Conservation (phyloP, 1,140 invertebrate genomes). For the Neelides sp. region DNA sequence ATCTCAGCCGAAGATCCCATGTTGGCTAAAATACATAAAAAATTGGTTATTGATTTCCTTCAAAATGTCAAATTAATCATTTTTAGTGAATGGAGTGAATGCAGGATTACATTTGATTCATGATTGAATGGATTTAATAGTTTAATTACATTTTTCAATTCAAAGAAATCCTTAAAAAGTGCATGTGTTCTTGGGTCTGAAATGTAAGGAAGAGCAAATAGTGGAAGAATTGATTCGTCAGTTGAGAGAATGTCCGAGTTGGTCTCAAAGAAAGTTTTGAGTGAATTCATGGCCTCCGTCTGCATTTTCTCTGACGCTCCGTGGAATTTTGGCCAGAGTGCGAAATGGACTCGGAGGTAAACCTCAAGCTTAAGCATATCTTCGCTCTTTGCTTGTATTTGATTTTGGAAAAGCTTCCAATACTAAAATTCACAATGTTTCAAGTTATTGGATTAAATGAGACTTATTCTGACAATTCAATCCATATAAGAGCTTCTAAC, state of each 20-base stretch:
- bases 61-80: background rate
- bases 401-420: constrained; percentile 26
- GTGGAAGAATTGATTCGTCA: constrained; percentile 23
- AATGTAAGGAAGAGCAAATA: constrained; percentile 27
- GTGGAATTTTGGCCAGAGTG: constrained; percentile 20
- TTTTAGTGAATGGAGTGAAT: background rate
- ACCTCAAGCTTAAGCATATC: constrained; percentile 31
- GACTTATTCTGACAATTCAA: no score
- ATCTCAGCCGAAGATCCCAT: constrained; percentile 15
- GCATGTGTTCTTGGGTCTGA: constrained; percentile 19
- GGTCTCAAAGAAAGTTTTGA: constrained; percentile 27
- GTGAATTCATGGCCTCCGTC: constrained; percentile 10
- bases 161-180: constrained; percentile 25
- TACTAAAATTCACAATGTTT: constrained; percentile 9
- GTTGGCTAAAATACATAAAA: constrained; percentile 9
- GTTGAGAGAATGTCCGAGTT: constrained; percentile 11
- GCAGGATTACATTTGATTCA: no score
- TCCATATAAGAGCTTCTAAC: no score
- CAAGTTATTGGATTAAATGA: background rate
- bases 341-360: constrained; percentile 29
- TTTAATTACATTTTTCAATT: no score
- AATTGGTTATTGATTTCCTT: background rate
- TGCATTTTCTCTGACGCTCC: constrained; percentile 12
- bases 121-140: no score
- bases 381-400: constrained; percentile 22